Percentiles rank a stretch among this genome's conserved stretches.
phyloP scores from a whole-genome alignment of 2,113 vertebrate genomes.

The Andinoacara biseriatus region DNA sequence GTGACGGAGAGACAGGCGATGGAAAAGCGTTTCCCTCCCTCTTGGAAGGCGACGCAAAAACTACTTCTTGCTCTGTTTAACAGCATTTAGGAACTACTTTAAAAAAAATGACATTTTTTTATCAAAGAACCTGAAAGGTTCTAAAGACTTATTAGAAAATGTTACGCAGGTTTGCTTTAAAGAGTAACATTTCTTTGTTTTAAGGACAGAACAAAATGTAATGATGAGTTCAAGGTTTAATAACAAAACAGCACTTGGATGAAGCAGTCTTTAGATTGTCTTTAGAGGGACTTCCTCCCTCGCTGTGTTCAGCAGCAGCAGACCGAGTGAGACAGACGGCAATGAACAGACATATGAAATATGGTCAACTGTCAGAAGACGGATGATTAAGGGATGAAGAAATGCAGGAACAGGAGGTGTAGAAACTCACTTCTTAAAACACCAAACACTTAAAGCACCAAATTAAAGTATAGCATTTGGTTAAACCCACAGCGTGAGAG shows the following conservation, averaged over 20 bases:
- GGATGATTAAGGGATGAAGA: neutral
- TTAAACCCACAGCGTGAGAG: neutral
- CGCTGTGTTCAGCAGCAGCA: conserved; percentile 87
- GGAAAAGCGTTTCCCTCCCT: no score
- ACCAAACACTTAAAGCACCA: neutral
- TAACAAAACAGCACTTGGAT: conserved; percentile 7
- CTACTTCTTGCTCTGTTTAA: no score
- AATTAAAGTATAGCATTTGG: neutral
- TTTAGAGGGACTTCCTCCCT: conserved; percentile 70
- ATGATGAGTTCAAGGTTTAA: neutral
- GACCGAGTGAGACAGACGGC: conserved; percentile 95
- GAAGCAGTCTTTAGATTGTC: neutral
- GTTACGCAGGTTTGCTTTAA: neutral
- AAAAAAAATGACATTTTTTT: no score
- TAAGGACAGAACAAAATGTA: neutral
- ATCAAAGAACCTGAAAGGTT: no score
- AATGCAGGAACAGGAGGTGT: neutral
- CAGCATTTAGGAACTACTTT: no score
- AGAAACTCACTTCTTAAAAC: neutral
- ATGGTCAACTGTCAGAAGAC: conserved; percentile 39
- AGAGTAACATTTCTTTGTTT: neutral
- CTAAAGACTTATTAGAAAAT: neutral
- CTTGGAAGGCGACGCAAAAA: no score
- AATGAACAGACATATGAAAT: conserved; percentile 90
- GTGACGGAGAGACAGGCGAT: no score